Base-by-base conservation (phyloP, 2,797 vertebrate species). In the Threskiornis aethiopicus region DNA sequence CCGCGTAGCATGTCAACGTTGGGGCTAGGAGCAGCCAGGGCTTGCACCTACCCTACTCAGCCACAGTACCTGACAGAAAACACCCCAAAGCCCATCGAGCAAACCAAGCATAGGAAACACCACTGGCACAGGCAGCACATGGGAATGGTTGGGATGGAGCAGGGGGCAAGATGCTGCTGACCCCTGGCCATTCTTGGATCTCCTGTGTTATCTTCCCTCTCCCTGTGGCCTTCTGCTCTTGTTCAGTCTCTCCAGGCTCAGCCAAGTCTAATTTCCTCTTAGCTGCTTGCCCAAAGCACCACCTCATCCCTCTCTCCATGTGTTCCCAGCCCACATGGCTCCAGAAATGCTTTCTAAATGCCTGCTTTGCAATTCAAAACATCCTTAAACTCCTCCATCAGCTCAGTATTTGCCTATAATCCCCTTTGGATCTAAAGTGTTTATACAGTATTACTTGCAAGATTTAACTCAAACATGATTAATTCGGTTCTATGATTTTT, bases 381-480 rank as follows among this genome's bases (percentile, higher is more conserved):
- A 84, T 77, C 87, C 89, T 87, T 93, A 80, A 96, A 96, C 84
- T 82, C 87, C 82, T 88, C 93, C 94, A 94, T 62, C 90, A 93
- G 92, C 54, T 87, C 78, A 6, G 29, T 42, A 89, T 91, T 95
- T 93, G 93, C 58, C 86, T 91, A 55, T 93, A 97, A 97, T 90
- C 93, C 92, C 87, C 77, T 47, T 47, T 81, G 87, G 83, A 94
- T 89, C 65, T n/a, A 3, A 94, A 94, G 66, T 90, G 86, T 87
- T 96, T 95, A 94, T 89, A 86, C 51, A 96, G 94, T 90, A 93
- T 97, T 96, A 96, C 91, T 96, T 96, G 79, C 84, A 95, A 94
- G 94, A 93, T 95, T 95, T 96, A 97, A 93, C 61, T 87, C 82
- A 70, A 94, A 94, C 84, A 71, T 91, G 71, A 96, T 95, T 95